Conservation (phyloP, 2,113 vertebrate species). For the Scartelaos histophorus region DNA sequence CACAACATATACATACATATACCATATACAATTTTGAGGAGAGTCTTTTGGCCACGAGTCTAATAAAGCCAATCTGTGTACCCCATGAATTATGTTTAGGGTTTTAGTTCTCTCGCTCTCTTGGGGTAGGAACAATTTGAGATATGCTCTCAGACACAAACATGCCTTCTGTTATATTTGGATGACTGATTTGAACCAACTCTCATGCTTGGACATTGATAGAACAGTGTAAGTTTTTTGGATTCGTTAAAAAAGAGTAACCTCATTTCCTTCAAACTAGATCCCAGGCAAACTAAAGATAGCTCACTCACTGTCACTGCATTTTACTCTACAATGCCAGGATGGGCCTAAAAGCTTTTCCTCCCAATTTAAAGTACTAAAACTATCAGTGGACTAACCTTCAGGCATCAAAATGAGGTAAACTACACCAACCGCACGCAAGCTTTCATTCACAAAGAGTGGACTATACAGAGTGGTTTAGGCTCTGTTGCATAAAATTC, state of each 20-base stretch:
- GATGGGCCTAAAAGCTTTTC: conserved; percentile 24
- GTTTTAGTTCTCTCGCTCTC: too few species aligned
- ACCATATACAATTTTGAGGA: too few species aligned
- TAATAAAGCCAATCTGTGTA: neutral
- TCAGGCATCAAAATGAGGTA: conserved; percentile 21
- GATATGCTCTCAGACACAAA: too few species aligned
- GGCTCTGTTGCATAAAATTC: conserved; percentile 16
- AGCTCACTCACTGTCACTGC: neutral
- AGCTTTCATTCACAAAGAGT: conserved; percentile 30
- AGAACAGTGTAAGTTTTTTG: neutral
- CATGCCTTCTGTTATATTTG: too few species aligned
- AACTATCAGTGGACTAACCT: conserved; percentile 29
- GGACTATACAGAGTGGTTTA: conserved; percentile 12
- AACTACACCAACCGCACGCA: conserved; percentile 24
- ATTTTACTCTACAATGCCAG: conserved; percentile 25
- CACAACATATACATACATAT: neutral
- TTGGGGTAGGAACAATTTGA: too few species aligned
- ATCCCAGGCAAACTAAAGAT: neutral
- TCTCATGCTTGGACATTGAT: neutral
- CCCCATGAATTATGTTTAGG: neutral
- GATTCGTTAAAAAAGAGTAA: neutral
- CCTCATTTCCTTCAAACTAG: neutral
- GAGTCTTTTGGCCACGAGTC: neutral
- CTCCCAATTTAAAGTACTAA: conserved; percentile 21
- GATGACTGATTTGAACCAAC: too few species aligned